These are phyloP conservation scores for Andrena camellia DNA, from an alignment of 2,888 invertebrate species.

Conservation along the genomic window DNA sequence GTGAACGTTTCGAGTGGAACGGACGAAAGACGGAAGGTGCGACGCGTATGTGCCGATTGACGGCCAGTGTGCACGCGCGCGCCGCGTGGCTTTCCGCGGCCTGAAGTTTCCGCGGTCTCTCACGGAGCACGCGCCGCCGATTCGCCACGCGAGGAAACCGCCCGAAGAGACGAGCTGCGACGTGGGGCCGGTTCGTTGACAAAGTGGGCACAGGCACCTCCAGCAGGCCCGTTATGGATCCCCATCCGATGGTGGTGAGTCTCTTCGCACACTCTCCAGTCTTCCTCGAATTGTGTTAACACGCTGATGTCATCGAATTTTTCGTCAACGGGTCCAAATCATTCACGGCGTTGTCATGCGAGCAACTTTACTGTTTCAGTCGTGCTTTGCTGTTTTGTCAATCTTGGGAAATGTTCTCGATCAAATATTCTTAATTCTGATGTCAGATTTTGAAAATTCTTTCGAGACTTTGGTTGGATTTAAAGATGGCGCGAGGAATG, in stretches of 20 bases:
- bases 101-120: conserved; percentile 41
- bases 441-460: neutral
- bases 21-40: conserved; percentile 1
- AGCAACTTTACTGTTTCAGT: too few species aligned
- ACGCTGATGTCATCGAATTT: conserved; percentile 19
- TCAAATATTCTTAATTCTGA: neutral
- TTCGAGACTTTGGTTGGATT: too few species aligned
- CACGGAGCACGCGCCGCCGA: conserved; percentile 49
- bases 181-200: conserved; percentile 34
- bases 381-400: neutral
- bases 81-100: conserved; percentile 50
- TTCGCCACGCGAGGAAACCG: conserved; percentile 16
- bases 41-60: conserved; percentile 27
- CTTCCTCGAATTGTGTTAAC: neutral
- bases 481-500: too few species aligned
- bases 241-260: conserved; percentile 79
- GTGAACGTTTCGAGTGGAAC: neutral
- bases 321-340: neutral
- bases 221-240: conserved; percentile 78
- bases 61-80: conserved; percentile 43
- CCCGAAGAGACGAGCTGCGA: neutral
- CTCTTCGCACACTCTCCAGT: neutral
- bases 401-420: neutral
- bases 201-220: conserved; percentile 22
- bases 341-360: neutral